Evolutionary conservation across 64 coral and sea anemone genomes (phyloP).

Genomic region (Montipora capricornis): DNA sequence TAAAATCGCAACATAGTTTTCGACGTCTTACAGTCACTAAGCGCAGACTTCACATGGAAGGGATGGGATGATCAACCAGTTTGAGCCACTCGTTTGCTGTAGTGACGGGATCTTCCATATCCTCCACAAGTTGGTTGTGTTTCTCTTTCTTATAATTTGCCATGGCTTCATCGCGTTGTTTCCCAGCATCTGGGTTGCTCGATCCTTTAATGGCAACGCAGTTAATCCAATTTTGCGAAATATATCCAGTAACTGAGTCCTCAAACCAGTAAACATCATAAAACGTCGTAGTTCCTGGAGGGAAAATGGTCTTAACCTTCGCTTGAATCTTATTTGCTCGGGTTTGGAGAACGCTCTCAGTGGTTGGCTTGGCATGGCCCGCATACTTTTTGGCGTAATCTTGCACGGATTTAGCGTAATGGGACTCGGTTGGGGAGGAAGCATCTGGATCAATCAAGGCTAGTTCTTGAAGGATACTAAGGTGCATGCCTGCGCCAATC

Average conservation of each 20-base stretch:
- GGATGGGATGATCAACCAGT: constrained; percentile 26
- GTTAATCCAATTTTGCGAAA: background rate
- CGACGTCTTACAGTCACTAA: no score
- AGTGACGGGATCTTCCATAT: constrained; percentile 45
- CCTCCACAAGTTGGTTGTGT: constrained; percentile 7
- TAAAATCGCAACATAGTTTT: no score
- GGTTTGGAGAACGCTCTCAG: background rate
- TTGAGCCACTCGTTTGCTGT: constrained; percentile 66
- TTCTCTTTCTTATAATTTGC: constrained; percentile 4
- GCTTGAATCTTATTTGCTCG: constrained; percentile 5
- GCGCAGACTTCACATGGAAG: background rate
- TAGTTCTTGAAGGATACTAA: constrained; percentile 48
- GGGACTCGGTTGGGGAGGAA: background rate
- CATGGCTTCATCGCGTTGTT: background rate
- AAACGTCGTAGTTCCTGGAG: no score
- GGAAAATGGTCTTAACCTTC: no score
- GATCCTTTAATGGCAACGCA: background rate
- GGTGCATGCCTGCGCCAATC: constrained; percentile 39
- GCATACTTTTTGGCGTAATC: constrained; percentile 34
- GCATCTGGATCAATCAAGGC: constrained; percentile 34
- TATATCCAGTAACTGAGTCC: background rate
- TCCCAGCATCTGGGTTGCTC: background rate
- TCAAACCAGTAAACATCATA: background rate
- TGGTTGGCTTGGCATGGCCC: constrained; percentile 25
- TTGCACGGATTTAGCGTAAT: constrained; percentile 36